phyloP scores from a whole-genome alignment of 2,888 invertebrate species.

The Sclerodermus sp. region DNA sequence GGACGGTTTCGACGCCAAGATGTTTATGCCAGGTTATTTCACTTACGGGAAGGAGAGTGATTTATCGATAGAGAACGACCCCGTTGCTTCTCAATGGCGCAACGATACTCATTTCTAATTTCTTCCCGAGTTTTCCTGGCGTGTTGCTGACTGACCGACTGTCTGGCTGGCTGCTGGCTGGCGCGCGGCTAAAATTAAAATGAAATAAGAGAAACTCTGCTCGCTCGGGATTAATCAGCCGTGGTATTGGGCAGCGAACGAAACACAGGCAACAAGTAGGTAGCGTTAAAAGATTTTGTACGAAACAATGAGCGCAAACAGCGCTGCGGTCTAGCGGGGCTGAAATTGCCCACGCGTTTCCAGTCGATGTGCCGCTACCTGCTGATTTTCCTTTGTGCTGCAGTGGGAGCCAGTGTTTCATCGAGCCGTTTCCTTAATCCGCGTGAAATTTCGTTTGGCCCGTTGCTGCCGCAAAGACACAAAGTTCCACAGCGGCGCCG shows the following conservation, averaged over 20 bases:
- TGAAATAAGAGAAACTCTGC: background rate
- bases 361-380: constrained; percentile 14
- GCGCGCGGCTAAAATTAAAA: no score
- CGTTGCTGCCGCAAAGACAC: constrained; percentile 9
- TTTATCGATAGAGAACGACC: no score
- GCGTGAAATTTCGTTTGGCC: constrained; percentile 43
- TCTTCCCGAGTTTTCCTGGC: no score
- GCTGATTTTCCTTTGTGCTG: constrained; percentile 12
- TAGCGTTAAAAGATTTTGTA: background rate
- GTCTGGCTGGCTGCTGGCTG: no score
- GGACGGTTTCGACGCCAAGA: no score
- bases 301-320: background rate
- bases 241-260: background rate
- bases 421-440: constrained; percentile 27
- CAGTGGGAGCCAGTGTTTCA: constrained; percentile 18
- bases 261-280: background rate
- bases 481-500: constrained; percentile 2
- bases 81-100: no score
- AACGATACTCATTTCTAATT: no score
- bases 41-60: no score
- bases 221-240: background rate
- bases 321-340: background rate
- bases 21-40: no score
- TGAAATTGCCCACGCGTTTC: constrained; percentile 4
- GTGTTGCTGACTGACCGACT: no score